phyloP scores from a whole-genome alignment of 2,113 vertebrate species.

The Tenrec ecaudatus region DNA sequence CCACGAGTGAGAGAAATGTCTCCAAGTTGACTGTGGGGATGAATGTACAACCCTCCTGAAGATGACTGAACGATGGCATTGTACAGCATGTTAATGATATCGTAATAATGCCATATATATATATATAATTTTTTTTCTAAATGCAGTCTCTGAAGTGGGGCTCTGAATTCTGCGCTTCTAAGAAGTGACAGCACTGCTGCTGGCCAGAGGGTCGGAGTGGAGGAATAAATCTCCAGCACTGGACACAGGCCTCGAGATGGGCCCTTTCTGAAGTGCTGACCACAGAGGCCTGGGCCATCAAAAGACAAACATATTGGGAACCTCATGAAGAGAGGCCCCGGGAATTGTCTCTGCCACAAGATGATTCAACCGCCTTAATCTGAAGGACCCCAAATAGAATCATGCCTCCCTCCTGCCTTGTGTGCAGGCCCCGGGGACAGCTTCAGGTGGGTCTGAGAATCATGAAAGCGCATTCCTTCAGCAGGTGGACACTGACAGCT shows the following conservation, averaged over 20 bases:
- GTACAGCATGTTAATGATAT: no score
- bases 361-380: not conserved
- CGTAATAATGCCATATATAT: no score
- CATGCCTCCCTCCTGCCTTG: not conserved
- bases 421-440: not conserved
- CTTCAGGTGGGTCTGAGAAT: not conserved
- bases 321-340: constrained; percentile 31
- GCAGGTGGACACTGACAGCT: not conserved
- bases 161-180: not conserved
- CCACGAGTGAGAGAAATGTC: no score
- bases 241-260: not conserved
- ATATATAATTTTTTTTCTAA: no score
- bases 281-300: not conserved
- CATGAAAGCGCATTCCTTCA: not conserved
- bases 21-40: no score
- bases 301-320: constrained; percentile 25
- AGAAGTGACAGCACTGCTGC: not conserved
- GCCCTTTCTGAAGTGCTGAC: not conserved
- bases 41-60: no score
- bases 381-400: constrained; percentile 38
- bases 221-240: not conserved
- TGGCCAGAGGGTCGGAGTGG: not conserved
- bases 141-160: not conserved
- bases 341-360: constrained; percentile 19
- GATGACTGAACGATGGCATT: no score